Conservation (phyloP, 1,140 invertebrate genomes). For the Drosophila kikkawai region DNA sequence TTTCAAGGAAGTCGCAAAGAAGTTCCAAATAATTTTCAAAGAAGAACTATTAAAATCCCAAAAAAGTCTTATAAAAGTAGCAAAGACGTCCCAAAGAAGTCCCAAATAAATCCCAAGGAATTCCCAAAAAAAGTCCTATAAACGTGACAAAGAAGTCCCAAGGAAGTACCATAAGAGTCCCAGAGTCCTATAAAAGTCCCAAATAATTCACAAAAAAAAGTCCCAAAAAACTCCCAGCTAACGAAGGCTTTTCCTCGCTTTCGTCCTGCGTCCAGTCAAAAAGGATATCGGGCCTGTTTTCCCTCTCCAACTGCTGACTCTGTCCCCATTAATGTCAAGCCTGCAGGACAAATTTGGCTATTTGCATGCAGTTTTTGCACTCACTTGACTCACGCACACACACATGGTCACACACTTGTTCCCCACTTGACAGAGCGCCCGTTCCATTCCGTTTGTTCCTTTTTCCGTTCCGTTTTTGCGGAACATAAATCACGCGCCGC, state of each 20-base stretch:
- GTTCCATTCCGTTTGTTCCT: slow-evolving; percentile 24
- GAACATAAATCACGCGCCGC: slow-evolving; percentile 64
- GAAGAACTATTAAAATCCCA: neutral
- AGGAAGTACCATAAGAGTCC: too few species aligned
- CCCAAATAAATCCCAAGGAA: too few species aligned
- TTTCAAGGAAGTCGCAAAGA: too few species aligned
- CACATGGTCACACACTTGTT: slow-evolving; percentile 1
- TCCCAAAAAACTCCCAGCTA: slow-evolving; percentile 7
- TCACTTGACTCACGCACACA: slow-evolving; percentile 49
- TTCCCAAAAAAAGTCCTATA: too few species aligned
- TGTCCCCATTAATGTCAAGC: slow-evolving; percentile 59
- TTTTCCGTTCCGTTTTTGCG: slow-evolving; percentile 1
- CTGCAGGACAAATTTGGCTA: slow-evolving; percentile 53
- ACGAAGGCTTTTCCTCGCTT: slow-evolving; percentile 22
- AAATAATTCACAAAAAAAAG: neutral
- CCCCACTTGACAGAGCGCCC: neutral
- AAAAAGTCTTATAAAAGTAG: neutral
- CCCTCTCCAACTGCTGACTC: too few species aligned
- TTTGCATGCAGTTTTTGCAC: slow-evolving; percentile 58
- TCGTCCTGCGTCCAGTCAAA: neutral
- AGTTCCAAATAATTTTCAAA: too few species aligned
- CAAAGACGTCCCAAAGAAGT: too few species aligned
- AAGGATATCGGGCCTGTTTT: neutral
- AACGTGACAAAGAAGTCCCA: too few species aligned
- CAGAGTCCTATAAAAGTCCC: too few species aligned